These are phyloP conservation scores for Balaenoptera acutorostrata DNA, from an alignment of 2,113 vertebrate species.

Conservation along the genomic window DNA sequence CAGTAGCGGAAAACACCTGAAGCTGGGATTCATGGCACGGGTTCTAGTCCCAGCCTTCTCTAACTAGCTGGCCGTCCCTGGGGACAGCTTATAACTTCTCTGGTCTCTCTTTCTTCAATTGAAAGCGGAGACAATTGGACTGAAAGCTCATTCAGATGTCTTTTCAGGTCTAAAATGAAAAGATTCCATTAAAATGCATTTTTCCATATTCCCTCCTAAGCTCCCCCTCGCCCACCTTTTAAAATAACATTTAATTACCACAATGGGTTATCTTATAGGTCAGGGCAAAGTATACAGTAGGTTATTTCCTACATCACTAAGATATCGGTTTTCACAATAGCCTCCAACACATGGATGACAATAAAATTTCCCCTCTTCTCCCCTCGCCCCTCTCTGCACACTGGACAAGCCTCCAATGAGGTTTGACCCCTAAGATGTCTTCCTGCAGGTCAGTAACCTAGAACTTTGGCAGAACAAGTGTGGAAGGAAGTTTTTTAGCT, in stretches of 20 bases:
- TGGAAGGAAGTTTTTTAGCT: slow-evolving; percentile 23
- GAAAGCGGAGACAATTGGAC: background rate
- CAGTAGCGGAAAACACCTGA: accelerated
- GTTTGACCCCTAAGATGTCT: background rate
- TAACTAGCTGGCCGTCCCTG: background rate
- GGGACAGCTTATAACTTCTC: background rate
- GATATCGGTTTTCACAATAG: background rate
- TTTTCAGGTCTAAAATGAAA: background rate
- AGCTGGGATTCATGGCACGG: background rate
- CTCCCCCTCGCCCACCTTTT: background rate
- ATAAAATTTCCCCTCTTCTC: background rate
- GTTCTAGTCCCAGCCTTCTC: background rate
- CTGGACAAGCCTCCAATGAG: background rate
- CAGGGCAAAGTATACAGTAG: background rate
- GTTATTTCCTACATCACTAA: background rate
- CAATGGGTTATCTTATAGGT: background rate
- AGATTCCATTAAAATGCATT: background rate
- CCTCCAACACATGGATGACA: background rate
- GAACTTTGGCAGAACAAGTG: background rate
- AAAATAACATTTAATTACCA: background rate
- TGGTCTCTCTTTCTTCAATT: background rate
- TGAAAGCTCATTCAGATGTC: background rate
- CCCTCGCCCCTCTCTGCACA: background rate
- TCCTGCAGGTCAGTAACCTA: background rate
- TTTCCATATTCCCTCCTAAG: background rate